These are phyloP conservation scores for Spilogale gracilis DNA, from an alignment of 2,113 vertebrate genomes.

Conservation along the genomic window DNA sequence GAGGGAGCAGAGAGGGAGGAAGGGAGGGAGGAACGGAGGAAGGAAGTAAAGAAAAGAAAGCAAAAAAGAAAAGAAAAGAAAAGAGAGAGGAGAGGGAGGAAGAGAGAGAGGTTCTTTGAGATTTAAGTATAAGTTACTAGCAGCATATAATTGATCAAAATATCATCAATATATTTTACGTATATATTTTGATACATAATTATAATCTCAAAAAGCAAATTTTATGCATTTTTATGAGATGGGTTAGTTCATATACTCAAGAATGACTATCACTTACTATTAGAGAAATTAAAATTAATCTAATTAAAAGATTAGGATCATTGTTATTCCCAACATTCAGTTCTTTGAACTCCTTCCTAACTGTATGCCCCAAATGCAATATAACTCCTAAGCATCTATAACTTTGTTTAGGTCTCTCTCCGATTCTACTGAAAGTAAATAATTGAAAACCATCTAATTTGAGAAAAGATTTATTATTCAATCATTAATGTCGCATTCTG, in stretches of 20 bases:
- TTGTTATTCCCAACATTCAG: neutral
- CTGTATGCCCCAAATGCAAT: neutral
- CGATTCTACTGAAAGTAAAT: slow-evolving; percentile 43
- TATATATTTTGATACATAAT: neutral
- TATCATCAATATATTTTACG: neutral
- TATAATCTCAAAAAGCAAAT: neutral
- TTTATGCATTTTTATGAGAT: neutral
- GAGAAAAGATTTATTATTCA: neutral
- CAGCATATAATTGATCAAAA: neutral
- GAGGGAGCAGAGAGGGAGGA: neutral
- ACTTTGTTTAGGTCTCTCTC: neutral
- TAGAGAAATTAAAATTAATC: neutral
- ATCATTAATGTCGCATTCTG: neutral
- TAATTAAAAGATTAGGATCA: neutral
- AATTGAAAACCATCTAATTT: slow-evolving; percentile 15
- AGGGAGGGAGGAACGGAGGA: accelerated
- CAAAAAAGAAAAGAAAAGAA: too few relatives aligned
- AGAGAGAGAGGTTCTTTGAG: neutral
- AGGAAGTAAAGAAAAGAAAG: too few relatives aligned
- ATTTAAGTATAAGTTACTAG: neutral
- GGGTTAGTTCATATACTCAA: neutral
- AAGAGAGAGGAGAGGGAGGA: neutral
- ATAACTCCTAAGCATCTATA: neutral
- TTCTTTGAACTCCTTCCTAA: neutral
- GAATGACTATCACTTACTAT: neutral